A percentile compares a stretch with the other conserved stretches of the same genome.
Conservation (phyloP, 64 coral and sea anemone species). For the Stichodactyla mertensii region DNA sequence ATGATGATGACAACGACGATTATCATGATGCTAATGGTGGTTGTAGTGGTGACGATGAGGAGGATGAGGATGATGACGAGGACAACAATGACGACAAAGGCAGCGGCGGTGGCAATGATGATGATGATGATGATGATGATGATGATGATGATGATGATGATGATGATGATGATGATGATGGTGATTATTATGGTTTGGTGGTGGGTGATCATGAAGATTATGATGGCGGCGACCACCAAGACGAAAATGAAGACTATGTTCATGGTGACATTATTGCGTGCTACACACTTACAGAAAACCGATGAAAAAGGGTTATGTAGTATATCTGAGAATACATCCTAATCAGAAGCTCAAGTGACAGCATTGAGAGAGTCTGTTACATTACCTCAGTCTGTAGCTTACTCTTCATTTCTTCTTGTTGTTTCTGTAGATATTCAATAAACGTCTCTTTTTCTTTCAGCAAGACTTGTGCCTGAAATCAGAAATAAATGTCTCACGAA, state of each 20-base stretch:
- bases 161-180: background rate
- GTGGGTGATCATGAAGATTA: too few species aligned
- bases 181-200: background rate
- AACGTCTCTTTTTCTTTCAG: slow-evolving; percentile 89
- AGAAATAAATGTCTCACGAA: background rate
- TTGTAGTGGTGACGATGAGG: too few species aligned
- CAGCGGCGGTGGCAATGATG: too few species aligned
- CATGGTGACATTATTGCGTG: too few species aligned
- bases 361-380: background rate
- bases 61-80: too few species aligned
- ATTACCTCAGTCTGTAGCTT: slow-evolving; percentile 71
- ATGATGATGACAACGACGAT: too few species aligned
- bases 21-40: too few species aligned
- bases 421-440: slow-evolving; percentile 92
- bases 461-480: slow-evolving; percentile 62
- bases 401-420: slow-evolving; percentile 73
- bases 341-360: too few species aligned
- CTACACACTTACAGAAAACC: background rate
- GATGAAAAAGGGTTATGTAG: too few species aligned
- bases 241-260: background rate
- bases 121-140: background rate
- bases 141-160: background rate
- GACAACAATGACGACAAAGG: too few species aligned
- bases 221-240: background rate
- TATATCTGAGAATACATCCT: too few species aligned